These are phyloP conservation scores for Heliconius hermathena DNA, from an alignment of 1,140 invertebrate genomes.

Conservation along the genomic window DNA sequence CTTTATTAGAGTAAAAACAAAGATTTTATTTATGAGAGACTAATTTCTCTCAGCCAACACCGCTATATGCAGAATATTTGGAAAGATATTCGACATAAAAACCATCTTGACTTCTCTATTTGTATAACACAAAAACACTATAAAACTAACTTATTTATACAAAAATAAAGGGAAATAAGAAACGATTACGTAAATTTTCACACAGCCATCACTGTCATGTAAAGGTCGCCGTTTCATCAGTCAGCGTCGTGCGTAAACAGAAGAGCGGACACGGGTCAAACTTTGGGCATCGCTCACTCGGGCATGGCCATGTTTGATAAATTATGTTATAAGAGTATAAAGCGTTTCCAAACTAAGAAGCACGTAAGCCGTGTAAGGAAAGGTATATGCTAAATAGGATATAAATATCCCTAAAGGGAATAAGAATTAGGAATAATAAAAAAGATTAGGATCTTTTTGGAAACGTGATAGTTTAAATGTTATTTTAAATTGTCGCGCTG, in stretches of 20 bases:
- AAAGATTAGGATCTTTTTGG: too few species aligned
- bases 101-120: neutral
- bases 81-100: neutral
- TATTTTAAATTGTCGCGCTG: neutral
- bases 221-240: constrained; percentile 15
- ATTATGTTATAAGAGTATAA: constrained; percentile 8
- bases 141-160: neutral
- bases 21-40: too few species aligned
- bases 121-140: neutral
- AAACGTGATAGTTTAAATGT: neutral
- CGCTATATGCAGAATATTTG: too few species aligned
- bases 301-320: neutral
- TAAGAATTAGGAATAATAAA: neutral
- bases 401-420: neutral
- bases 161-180: constrained; percentile 4
- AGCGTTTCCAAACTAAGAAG: neutral
- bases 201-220: constrained; percentile 15
- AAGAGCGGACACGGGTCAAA: neutral
- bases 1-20: too few species aligned
- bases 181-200: constrained; percentile 13
- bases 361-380: neutral
- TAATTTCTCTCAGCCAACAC: too few species aligned
- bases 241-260: constrained; percentile 15
- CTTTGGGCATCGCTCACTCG: constrained; percentile 11
- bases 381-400: neutral